These are phyloP conservation scores for Hypanus sabinus DNA, from an alignment of 2,113 vertebrate species.

Conservation along the genomic window DNA sequence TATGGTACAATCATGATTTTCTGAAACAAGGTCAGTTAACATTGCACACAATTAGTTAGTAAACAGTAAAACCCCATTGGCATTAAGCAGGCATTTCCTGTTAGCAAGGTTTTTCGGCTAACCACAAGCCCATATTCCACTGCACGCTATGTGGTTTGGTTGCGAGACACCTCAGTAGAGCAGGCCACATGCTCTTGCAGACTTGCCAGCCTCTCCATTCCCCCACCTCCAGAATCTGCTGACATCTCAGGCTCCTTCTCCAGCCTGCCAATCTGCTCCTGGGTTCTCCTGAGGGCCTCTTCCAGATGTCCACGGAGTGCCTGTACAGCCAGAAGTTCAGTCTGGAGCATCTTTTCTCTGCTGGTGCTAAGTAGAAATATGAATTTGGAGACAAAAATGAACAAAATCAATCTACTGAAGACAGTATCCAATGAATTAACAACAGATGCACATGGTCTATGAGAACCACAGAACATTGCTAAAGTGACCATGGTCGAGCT, in stretches of 20 bases:
- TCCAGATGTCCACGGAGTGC: slow-evolving; percentile 76
- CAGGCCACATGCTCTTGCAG: slow-evolving; percentile 70
- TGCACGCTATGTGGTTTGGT: slow-evolving; percentile 51
- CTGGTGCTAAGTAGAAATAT: slow-evolving; percentile 53
- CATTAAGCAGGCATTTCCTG: slow-evolving; percentile 42
- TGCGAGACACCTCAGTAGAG: slow-evolving; percentile 52
- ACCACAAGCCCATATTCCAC: slow-evolving; percentile 46
- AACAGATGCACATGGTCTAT: not conserved
- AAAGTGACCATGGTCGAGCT: not conserved
- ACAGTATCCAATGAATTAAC: not conserved
- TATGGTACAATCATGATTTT: slow-evolving; percentile 25
- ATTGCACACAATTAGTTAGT: slow-evolving; percentile 26
- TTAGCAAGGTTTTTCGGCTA: slow-evolving; percentile 49
- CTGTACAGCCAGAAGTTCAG: slow-evolving; percentile 75
- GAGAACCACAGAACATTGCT: not conserved
- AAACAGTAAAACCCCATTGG: not conserved
- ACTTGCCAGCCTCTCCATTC: slow-evolving; percentile 70
- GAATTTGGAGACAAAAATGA: slow-evolving; percentile 26
- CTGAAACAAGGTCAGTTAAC: not conserved
- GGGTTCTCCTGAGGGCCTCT: slow-evolving; percentile 72
- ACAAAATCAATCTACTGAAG: not conserved
- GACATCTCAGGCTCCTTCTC: slow-evolving; percentile 57
- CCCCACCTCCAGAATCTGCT: slow-evolving; percentile 82
- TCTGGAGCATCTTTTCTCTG: slow-evolving; percentile 68
- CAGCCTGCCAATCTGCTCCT: slow-evolving; percentile 60